These are phyloP conservation scores for Mycetomoellerius zeteki DNA, from an alignment of 1,140 invertebrate species.

Conservation along the genomic window DNA sequence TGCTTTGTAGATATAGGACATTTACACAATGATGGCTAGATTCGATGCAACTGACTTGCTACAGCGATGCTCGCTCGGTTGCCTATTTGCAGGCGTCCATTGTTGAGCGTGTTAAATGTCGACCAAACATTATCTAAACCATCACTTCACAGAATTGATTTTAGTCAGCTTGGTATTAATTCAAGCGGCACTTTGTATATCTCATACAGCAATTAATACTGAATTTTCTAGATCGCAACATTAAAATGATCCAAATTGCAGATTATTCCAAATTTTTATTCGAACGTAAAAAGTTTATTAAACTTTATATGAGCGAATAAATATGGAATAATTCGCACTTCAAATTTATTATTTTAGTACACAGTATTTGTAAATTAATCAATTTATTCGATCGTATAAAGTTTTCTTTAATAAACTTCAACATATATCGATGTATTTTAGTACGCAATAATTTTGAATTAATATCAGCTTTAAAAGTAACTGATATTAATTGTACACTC, in stretches of 20 bases:
- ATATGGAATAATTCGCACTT: too few species aligned
- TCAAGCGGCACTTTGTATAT: not conserved
- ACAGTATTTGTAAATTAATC: too few species aligned
- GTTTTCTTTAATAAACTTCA: not conserved
- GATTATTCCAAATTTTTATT: not conserved
- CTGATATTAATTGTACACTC: too few species aligned
- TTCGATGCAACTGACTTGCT: not conserved
- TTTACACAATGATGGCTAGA: not conserved
- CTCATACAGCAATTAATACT: not conserved
- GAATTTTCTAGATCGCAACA: not conserved
- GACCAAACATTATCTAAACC: not conserved
- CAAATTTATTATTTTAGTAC: too few species aligned
- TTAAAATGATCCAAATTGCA: not conserved
- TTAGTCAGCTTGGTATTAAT: conserved; percentile 7
- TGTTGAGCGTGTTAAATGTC: not conserved
- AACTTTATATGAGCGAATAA: not conserved
- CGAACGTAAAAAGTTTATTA: not conserved
- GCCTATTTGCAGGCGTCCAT: conserved; percentile 56
- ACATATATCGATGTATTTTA: not conserved
- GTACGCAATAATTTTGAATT: not conserved
- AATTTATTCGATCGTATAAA: not conserved
- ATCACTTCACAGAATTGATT: not conserved
- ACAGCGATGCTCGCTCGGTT: conserved; percentile 52
- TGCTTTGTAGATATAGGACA: conserved; percentile 35
- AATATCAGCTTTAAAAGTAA: not conserved